Base-by-base conservation (phyloP, 1,140 invertebrate genomes). In the Chymomyza costata region DNA sequence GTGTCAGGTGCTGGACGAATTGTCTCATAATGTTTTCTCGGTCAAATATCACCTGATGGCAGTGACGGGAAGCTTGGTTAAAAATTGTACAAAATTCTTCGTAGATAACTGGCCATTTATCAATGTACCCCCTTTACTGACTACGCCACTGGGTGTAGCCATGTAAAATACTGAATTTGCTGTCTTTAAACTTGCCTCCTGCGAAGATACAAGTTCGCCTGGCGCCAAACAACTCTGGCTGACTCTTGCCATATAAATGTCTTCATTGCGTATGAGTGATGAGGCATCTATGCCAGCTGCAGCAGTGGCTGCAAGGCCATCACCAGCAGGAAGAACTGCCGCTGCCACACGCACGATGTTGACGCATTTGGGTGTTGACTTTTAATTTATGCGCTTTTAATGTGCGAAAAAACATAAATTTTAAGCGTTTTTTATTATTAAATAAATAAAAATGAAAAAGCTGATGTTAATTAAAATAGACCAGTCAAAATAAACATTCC, bases 321-420 rank as follows among this genome's bases (percentile, higher is more conserved):
- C 21, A 5, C 3, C 3, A 8, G 21, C 21, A 5, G 21, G 21
- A 3, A 5, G 3, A 8, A 8, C 8, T 3, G 21, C 21, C 3
- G 8, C 21, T 25, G 21, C 21, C 21, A 8, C 21, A 25, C 21
- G 21, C 21, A 25, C 21, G 32, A 5, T 34, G 63, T 64, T 63
- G 53, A 73, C 69, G 70, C 73, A 64, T 63, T 78, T 73, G 73
- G 73, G 73, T 80, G 73, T 78, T 80, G 69, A 78, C 80, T 71
- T 80, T 65, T 73, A 80, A 78, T 78, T 78, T 78, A 78, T 78
- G 73, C 73, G 73, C 73, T 78, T 78, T 78, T 78, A 78, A 78
- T 78, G 73, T 61, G 73, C 55, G 59, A 67, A 66, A 66, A 80
- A 78, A 78, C 73, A 78, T 73, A 67, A 67, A 78, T 78, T 78